phyloP scores from a whole-genome alignment of 1,140 invertebrate species.

The Drosophila quadrilineata region DNA sequence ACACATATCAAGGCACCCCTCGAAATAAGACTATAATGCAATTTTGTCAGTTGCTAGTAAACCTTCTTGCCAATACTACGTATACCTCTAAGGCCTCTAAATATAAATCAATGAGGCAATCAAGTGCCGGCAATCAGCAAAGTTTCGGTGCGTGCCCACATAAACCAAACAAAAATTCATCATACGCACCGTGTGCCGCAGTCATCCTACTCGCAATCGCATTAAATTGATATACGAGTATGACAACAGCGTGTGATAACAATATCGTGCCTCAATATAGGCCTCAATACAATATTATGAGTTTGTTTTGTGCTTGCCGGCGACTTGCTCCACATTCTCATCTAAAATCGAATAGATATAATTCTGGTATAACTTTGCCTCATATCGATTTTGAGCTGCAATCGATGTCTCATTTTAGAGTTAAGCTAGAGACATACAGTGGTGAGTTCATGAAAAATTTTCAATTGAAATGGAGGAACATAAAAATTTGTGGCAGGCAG shows the following conservation, averaged over 20 bases:
- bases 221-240: slow-evolving; percentile 42
- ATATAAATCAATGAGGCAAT: slow-evolving; percentile 59
- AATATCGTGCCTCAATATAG: not conserved
- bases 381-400: too few relatives aligned
- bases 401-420: too few relatives aligned
- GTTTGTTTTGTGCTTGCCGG: too few relatives aligned
- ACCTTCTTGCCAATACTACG: not conserved
- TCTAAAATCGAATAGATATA: too few relatives aligned
- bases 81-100: not conserved
- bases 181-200: slow-evolving; percentile 20
- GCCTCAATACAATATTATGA: not conserved
- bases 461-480: not conserved
- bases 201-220: not conserved
- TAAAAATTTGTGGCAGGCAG: slow-evolving; percentile 1
- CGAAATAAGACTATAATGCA: slow-evolving; percentile 29
- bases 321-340: too few relatives aligned
- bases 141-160: slow-evolving; percentile 25
- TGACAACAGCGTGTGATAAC: slow-evolving; percentile 9
- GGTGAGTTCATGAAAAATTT: not conserved
- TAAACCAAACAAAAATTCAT: slow-evolving; percentile 52
- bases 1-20: not conserved
- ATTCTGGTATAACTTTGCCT: too few relatives aligned
- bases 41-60: slow-evolving; percentile 12
- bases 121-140: slow-evolving; percentile 48
- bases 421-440: too few relatives aligned